Evolutionary conservation across 2,888 invertebrate species (phyloP), one percentile per base, ranked within the genome.

Genomic region (Glyphotaelius pellucidus): DNA sequence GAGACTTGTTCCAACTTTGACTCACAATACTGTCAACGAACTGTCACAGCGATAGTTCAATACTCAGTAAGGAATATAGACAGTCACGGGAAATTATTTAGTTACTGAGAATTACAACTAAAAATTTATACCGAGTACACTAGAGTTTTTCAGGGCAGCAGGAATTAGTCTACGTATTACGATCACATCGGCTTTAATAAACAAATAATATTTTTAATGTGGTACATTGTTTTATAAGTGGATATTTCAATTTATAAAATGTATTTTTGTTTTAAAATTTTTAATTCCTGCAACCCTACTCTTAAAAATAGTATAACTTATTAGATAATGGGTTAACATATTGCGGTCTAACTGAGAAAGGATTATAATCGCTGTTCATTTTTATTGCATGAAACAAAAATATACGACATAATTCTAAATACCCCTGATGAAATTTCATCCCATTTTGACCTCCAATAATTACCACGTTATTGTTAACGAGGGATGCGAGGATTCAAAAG

Each of bases 221-320:
- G 52, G 52, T 47, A 47, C 15, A 5, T 19, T 19, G 19, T 52
- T 52, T 52, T 52, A 52, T 19, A 52, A 19, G 15, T 67, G 67
- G 67, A 67, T 67, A 19, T 25, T 25, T 67, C 7, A 25, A 67
- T 25, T 67, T 67, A 67, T 67, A 67, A 67, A 67, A 67, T 52
- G 19, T 52, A 52, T 52, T 52, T 52, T 52, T 19, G 19, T 19
- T 67, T 67, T 9, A 67, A 9, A 0, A 67, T 67, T 67, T 67
- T 25, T 31, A 87, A 52, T 52, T 87, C 87, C 87, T 87, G 87
- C 67, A 87, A 87, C 87, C 87, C 87, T 87, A 87, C 47, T 52
- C 67, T 52, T 87, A 87, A 87, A 47, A 31, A 87, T 87, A 83
- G 32, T 32, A 83, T 35, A 83, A 87, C 87, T 87, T 87, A 87